phyloP scores from a whole-genome alignment of 2,797 vertebrate species.

The Lepilemur ruficaudatus region DNA sequence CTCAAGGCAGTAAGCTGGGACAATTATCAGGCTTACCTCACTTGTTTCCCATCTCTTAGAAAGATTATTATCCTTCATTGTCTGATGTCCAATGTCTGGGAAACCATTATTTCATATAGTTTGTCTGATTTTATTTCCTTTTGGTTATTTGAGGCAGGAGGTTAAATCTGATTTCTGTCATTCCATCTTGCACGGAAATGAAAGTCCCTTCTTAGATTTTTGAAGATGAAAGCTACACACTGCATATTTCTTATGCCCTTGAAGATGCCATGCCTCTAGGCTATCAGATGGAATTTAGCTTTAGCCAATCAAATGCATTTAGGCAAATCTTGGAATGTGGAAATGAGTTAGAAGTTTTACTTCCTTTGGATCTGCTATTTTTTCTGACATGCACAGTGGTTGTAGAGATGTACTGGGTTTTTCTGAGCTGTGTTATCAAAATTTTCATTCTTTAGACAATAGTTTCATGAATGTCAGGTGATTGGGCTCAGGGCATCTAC shows the following conservation, averaged over 20 bases:
- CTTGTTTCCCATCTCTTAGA: not conserved
- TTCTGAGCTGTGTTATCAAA: not conserved
- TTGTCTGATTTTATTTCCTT: constrained; percentile 1
- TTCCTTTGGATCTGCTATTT: constrained; percentile 2
- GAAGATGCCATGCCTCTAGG: not conserved
- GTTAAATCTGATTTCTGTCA: constrained; percentile 29
- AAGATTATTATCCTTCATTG: not conserved
- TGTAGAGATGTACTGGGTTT: not conserved
- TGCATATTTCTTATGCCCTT: not conserved
- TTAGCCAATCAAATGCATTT: not conserved
- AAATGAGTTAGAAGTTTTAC: constrained; percentile 12
- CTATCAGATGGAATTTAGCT: not conserved
- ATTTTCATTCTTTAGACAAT: not conserved
- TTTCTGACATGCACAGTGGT: not conserved
- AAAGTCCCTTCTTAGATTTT: not conserved
- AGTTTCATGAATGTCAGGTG: not conserved
- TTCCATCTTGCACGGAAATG: constrained; percentile 8
- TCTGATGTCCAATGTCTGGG: not conserved
- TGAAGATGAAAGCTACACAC: not conserved
- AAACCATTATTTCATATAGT: not conserved
- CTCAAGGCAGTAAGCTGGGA: not conserved
- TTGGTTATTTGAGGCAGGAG: not conserved
- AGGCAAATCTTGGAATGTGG: not conserved
- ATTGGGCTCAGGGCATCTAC: not conserved
- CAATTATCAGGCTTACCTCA: not conserved